phyloP scores from a whole-genome alignment of 2,113 vertebrate genomes.

The Cacatua alba region DNA sequence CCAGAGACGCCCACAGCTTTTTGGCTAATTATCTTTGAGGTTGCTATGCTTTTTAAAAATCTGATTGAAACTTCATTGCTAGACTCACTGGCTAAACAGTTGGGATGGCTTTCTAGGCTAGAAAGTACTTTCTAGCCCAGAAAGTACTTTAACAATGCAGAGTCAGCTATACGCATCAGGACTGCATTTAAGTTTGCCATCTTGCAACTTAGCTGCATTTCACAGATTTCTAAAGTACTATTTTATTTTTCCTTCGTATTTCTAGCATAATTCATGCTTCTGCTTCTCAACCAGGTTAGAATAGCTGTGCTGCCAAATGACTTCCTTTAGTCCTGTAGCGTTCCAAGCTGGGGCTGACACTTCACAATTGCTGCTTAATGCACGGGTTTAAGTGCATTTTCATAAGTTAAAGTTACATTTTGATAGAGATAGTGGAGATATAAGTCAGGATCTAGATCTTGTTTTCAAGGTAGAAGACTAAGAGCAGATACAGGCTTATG shows the following conservation, averaged over 20 bases:
- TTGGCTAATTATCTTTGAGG: neutral
- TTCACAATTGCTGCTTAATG: neutral
- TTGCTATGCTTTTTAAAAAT: neutral
- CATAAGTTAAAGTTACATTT: neutral
- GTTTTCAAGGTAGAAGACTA: neutral
- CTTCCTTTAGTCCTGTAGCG: neutral
- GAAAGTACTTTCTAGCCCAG: neutral
- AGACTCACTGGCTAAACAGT: neutral
- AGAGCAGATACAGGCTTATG: neutral
- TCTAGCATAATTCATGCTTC: neutral
- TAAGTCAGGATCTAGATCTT: neutral
- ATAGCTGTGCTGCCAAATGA: rapidly evolving
- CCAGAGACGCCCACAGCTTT: neutral
- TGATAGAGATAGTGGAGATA: neutral
- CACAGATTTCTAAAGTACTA: neutral
- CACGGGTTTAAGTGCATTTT: neutral
- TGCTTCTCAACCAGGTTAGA: neutral
- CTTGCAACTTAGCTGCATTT: neutral
- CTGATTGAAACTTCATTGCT: neutral
- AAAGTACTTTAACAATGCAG: neutral
- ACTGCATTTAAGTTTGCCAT: neutral
- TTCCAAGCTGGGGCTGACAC: neutral
- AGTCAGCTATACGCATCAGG: neutral
- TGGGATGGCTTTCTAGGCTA: neutral
- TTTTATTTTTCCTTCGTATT: neutral